Evolutionary conservation across 2,113 vertebrate genomes (phyloP).

Genomic region (Serinus canaria): DNA sequence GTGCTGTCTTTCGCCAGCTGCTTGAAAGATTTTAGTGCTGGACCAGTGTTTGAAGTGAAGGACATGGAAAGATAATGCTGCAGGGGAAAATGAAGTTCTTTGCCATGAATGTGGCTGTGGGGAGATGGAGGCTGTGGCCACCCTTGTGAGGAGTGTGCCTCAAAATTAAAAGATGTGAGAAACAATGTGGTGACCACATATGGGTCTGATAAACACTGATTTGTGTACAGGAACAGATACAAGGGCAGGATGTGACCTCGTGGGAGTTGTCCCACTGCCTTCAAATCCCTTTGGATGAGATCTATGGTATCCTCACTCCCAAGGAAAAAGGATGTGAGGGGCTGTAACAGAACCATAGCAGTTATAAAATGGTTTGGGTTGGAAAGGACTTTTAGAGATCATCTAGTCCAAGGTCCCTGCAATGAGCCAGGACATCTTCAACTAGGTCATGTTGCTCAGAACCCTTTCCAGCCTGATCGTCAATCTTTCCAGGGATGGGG

Average conservation of each 20-base stretch:
- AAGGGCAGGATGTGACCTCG: not conserved
- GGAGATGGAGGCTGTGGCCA: not conserved
- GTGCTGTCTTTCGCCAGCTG: not conserved
- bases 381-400: not conserved
- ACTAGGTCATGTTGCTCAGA: not conserved
- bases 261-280: not conserved
- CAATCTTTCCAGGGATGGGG: not conserved
- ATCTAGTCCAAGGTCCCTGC: not conserved
- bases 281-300: not conserved
- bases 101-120: not conserved
- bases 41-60: not conserved
- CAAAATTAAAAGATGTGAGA: not conserved
- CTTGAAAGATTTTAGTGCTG: not conserved
- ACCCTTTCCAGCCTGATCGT: not conserved
- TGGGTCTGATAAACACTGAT: not conserved
- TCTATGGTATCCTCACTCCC: not conserved
- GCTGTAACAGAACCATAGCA: not conserved
- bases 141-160: not conserved
- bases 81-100: not conserved
- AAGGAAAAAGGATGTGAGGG: not conserved
- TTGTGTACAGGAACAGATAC: not conserved
- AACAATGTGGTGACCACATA: not conserved
- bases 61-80: not conserved
- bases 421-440: not conserved
- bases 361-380: not conserved